Percentiles rank a stretch among this genome's conserved stretches.
Evolutionary conservation across 2,113 vertebrate genomes (phyloP).

Genomic region (Halcyon malimbica): DNA sequence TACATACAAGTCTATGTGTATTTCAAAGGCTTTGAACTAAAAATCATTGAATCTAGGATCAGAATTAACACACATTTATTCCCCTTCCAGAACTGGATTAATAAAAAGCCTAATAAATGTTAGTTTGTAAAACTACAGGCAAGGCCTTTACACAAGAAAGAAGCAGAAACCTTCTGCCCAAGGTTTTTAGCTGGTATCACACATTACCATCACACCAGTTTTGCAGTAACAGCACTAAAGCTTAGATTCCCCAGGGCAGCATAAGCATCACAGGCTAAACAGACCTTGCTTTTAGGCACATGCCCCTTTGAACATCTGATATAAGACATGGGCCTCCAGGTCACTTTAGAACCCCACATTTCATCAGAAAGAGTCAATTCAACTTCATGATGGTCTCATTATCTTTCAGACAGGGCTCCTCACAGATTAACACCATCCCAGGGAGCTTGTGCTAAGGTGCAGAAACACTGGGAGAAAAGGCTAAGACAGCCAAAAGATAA

Average conservation of each 20-base stretch:
- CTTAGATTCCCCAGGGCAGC: neutral
- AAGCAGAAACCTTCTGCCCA: neutral
- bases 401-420: neutral
- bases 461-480: neutral
- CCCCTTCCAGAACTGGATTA: neutral
- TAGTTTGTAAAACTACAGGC: neutral
- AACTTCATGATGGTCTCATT: neutral
- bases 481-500: neutral
- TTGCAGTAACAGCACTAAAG: neutral
- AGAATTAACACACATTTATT: neutral
- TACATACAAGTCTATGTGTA: fast-evolving
- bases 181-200: constrained; percentile 9
- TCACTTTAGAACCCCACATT: neutral
- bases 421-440: neutral
- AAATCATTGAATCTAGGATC: neutral
- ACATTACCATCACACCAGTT: neutral
- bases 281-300: neutral
- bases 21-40: neutral
- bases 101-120: neutral
- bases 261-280: neutral
- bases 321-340: neutral
- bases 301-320: neutral
- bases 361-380: neutral
- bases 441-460: neutral
- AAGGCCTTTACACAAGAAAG: neutral